phyloP scores from a whole-genome alignment of 2,888 invertebrate species.

The Hedya salicella region DNA sequence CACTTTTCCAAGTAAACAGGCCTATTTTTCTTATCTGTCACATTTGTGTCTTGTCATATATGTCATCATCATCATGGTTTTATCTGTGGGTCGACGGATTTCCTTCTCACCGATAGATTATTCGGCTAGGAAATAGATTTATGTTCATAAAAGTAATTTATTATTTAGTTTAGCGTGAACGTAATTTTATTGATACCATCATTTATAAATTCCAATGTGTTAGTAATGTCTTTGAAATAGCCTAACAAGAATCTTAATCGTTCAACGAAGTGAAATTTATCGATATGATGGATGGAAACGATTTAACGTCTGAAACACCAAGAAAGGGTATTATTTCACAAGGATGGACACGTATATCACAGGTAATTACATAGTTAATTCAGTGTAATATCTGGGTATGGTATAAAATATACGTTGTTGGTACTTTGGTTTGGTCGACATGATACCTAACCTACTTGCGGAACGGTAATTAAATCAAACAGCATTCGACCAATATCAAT shows the following conservation, averaged over 20 bases:
- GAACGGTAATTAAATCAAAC: conserved; percentile 29
- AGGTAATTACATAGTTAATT: conserved; percentile 73
- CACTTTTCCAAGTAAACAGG: neutral
- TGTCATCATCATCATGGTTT: conserved; percentile 42
- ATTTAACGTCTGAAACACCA: conserved; percentile 84
- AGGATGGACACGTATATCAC: conserved; percentile 87
- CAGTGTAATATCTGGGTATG: neutral
- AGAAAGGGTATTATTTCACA: conserved; percentile 88
- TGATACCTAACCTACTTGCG: conserved; percentile 37
- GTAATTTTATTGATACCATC: conserved; percentile 15
- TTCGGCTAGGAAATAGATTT: conserved; percentile 30
- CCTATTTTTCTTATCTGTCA: conserved; percentile 24
- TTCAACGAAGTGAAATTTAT: conserved; percentile 51
- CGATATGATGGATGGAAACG: conserved; percentile 89
- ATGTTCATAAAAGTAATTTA: conserved; percentile 31
- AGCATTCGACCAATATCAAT: neutral
- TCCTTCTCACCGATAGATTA: conserved; percentile 37
- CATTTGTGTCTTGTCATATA: conserved; percentile 36
- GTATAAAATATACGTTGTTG: neutral
- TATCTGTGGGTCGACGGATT: conserved; percentile 39
- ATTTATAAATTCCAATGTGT: conserved; percentile 27
- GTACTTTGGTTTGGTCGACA: conserved; percentile 5
- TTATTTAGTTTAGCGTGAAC: conserved; percentile 30
- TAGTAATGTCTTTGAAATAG: conserved; percentile 58
- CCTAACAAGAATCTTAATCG: conserved; percentile 42